Conservation (phyloP, 1,140 invertebrate genomes). For the Bombus waltoni region DNA sequence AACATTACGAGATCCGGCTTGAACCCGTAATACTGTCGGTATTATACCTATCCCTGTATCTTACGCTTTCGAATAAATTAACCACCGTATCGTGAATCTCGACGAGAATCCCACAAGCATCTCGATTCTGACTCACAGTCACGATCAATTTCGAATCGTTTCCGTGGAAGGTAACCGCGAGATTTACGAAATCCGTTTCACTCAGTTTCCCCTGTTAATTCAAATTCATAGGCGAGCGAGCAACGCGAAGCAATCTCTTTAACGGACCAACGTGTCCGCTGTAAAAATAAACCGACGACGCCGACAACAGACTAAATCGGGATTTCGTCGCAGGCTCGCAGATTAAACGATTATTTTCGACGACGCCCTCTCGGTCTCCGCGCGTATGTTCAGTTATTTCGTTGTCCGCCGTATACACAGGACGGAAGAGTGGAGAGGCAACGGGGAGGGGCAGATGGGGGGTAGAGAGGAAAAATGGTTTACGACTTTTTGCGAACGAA, state of each 20-base stretch:
- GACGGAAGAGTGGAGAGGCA: not conserved
- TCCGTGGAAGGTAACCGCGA: not conserved
- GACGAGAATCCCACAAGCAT: not conserved
- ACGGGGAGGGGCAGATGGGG: conserved; percentile 37
- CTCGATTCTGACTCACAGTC: not conserved
- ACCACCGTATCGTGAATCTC: not conserved
- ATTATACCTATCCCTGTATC: no score
- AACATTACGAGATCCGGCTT: not conserved
- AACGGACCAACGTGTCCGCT: not conserved
- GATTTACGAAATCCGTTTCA: not conserved
- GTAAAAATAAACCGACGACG: conserved; percentile 25
- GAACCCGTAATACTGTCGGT: not conserved
- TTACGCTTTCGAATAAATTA: not conserved
- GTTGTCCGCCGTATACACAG: conserved; percentile 5
- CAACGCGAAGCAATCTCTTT: not conserved
- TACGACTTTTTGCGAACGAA: conserved; percentile 63
- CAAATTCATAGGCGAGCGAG: not conserved
- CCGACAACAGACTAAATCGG: not conserved
- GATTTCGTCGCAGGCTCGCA: conserved; percentile 16
- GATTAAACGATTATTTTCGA: conserved; percentile 61
- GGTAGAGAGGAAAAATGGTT: conserved; percentile 31
- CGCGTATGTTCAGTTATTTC: conserved; percentile 53
- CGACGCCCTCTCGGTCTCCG: conserved; percentile 8
- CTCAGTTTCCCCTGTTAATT: not conserved
- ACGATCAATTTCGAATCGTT: not conserved